These are phyloP conservation scores for Labia minor DNA, from an alignment of 2,888 invertebrate genomes.

Conservation along the genomic window DNA sequence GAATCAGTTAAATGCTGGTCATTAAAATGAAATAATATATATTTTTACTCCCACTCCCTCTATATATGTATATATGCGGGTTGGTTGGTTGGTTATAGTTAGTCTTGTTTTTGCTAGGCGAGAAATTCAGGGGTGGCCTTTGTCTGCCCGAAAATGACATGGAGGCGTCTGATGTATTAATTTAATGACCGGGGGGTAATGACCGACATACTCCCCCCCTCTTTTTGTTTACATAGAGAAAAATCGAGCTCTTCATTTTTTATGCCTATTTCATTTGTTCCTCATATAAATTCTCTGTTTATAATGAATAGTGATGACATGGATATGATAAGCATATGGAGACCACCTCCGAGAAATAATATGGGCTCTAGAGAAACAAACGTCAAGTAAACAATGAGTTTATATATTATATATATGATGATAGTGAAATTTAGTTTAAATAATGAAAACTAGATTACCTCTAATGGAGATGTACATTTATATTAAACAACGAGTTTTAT, in stretches of 20 bases:
- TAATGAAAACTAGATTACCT: too few relatives aligned
- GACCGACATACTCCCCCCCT: neutral
- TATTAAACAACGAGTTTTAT: too few relatives aligned
- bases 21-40: slow-evolving; percentile 3
- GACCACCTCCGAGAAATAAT: neutral
- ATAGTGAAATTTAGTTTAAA: too few relatives aligned
- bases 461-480: too few relatives aligned
- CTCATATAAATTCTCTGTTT: neutral
- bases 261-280: neutral
- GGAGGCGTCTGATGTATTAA: neutral
- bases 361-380: neutral
- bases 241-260: neutral
- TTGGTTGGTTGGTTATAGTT: neutral
- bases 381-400: neutral
- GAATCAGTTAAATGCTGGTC: neutral
- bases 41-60: neutral
- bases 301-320: neutral
- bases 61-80: too few relatives aligned
- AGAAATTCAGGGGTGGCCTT: neutral
- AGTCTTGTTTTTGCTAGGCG: neutral
- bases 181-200: neutral
- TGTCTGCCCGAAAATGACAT: neutral
- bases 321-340: slow-evolving; percentile 13
- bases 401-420: neutral
- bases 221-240: neutral